phyloP scores from a whole-genome alignment of 1,140 invertebrate species.

The Alviniconcha marisindica region DNA sequence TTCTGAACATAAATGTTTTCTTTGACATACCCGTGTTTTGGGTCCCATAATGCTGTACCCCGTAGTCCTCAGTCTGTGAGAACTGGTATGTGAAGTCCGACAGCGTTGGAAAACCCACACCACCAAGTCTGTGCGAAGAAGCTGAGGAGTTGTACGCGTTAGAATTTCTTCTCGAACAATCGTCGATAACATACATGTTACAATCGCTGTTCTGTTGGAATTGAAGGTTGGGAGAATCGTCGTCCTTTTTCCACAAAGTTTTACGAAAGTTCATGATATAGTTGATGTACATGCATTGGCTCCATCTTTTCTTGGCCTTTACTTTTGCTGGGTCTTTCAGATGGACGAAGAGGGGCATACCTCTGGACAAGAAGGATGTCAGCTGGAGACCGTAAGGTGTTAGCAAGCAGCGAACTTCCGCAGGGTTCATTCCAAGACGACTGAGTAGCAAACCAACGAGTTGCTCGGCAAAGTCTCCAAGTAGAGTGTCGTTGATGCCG shows the following conservation, averaged over 20 bases:
- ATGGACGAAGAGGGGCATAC: slow-evolving; percentile 63
- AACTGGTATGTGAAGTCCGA: neutral
- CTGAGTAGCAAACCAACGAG: slow-evolving; percentile 55
- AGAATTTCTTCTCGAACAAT: neutral
- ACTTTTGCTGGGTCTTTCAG: slow-evolving; percentile 64
- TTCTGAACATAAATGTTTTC: too few species aligned
- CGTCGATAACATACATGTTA: neutral
- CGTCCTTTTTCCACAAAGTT: slow-evolving; percentile 40
- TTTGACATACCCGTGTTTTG: too few species aligned
- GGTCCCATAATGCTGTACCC: too few species aligned
- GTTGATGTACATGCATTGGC: slow-evolving; percentile 68
- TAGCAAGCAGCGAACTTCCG: slow-evolving; percentile 48
- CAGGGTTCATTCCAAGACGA: slow-evolving; percentile 49
- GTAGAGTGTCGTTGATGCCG: slow-evolving; percentile 51
- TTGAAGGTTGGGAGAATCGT: neutral
- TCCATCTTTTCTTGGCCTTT: slow-evolving; percentile 69
- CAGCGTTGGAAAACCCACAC: neutral
- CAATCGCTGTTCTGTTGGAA: neutral
- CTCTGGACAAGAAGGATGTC: slow-evolving; percentile 48
- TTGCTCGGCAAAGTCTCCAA: slow-evolving; percentile 67
- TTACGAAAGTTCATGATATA: slow-evolving; percentile 62
- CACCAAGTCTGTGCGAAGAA: neutral
- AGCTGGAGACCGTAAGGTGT: slow-evolving; percentile 67
- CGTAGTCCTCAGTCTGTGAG: too few species aligned
- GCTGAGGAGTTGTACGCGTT: too few species aligned